phyloP scores from a whole-genome alignment of 1,140 invertebrate species.

The Lutraria rhynchaena region DNA sequence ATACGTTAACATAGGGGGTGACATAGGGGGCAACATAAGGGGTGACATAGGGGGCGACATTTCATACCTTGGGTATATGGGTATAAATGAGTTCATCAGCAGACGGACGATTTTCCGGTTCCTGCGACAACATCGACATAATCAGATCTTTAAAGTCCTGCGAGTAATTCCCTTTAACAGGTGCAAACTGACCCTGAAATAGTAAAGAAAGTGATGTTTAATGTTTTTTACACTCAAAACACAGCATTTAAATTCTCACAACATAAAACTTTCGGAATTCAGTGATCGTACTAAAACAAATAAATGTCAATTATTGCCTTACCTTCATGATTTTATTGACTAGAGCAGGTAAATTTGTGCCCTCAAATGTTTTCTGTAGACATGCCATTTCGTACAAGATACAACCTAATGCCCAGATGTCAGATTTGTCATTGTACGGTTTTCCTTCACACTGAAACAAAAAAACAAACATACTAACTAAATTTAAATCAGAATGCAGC shows the following conservation, averaged over 20 bases:
- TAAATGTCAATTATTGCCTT: slow-evolving; percentile 52
- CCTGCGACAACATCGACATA: slow-evolving; percentile 81
- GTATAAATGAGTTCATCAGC: slow-evolving; percentile 84
- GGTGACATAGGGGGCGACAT: too few species aligned
- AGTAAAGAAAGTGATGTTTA: neutral
- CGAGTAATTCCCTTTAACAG: slow-evolving; percentile 87
- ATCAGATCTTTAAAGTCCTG: slow-evolving; percentile 85
- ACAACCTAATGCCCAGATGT: slow-evolving; percentile 92
- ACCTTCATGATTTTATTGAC: slow-evolving; percentile 91
- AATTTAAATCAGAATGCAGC: too few species aligned
- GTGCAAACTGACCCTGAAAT: slow-evolving; percentile 84
- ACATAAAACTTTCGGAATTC: neutral
- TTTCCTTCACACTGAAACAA: slow-evolving; percentile 88
- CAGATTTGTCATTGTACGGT: slow-evolving; percentile 90
- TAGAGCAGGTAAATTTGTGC: slow-evolving; percentile 88
- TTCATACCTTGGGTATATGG: slow-evolving; percentile 74
- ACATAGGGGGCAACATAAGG: too few species aligned
- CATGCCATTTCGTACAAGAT: slow-evolving; percentile 92
- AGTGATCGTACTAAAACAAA: neutral
- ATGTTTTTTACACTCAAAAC: too few species aligned
- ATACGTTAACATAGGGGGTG: too few species aligned
- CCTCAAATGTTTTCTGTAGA: slow-evolving; percentile 90
- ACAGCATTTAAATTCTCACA: too few species aligned
- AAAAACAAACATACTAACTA: neutral
- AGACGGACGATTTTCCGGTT: slow-evolving; percentile 83